A percentile compares a stretch with the other conserved stretches of the same genome.
Conservation (phyloP, 92 coral and sea anemone species). For the Desmophyllum pertusum region DNA sequence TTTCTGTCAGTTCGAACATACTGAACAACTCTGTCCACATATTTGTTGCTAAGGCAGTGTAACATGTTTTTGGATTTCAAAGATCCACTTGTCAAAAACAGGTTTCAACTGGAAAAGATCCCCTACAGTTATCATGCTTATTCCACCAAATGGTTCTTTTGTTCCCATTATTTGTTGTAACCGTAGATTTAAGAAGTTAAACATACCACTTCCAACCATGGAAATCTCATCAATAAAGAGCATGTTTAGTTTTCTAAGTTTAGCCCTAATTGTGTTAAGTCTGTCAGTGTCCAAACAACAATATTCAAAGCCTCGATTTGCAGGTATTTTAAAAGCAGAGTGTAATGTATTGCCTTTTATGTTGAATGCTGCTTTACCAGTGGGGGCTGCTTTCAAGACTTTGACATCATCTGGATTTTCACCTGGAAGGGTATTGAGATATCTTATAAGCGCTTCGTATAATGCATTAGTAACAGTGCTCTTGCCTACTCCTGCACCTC, state of each 20-base stretch:
- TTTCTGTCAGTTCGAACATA: constrained; percentile 54
- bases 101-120: constrained; percentile 69
- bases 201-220: too few species aligned
- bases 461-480: neutral
- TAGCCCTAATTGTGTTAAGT: constrained; percentile 42
- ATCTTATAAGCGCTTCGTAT: constrained; percentile 20
- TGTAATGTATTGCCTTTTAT: constrained; percentile 57
- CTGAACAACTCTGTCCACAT: constrained; percentile 51
- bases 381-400: too few species aligned
- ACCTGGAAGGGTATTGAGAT: constrained; percentile 27
- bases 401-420: constrained; percentile 40
- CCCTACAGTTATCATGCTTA: constrained; percentile 58
- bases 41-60: constrained; percentile 51
- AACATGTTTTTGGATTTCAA: constrained; percentile 34
- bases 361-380: too few species aligned
- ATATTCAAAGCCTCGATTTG: constrained; percentile 51
- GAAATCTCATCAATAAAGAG: constrained; percentile 51
- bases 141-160: constrained; percentile 55
- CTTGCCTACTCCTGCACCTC: constrained; percentile 15
- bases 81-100: constrained; percentile 62
- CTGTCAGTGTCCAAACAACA: constrained; percentile 41
- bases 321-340: constrained; percentile 57
- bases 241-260: constrained; percentile 47
- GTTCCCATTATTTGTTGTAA: too few species aligned
- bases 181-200: too few species aligned